Conservation (phyloP, 2,888 invertebrate genomes). For the Mimas tiliae region DNA sequence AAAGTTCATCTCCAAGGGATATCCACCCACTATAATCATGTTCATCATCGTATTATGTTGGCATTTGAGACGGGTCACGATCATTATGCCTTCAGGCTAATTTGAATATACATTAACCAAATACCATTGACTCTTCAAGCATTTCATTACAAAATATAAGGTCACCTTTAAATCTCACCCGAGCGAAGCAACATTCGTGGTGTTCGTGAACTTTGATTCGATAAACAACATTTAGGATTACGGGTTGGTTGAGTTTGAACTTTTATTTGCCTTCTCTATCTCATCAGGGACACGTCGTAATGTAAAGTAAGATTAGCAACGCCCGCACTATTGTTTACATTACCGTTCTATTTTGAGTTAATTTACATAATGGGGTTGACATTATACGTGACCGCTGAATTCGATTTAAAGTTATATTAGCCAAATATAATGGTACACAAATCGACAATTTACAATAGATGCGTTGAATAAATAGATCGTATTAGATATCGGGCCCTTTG, state of each 20-base stretch:
- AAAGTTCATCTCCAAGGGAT: slow-evolving; percentile 34
- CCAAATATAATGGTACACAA: slow-evolving; percentile 42
- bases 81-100: slow-evolving; percentile 39
- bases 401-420: slow-evolving; percentile 37
- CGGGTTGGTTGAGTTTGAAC: neutral
- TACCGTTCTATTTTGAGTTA: neutral
- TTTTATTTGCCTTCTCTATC: slow-evolving; percentile 23
- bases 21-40: slow-evolving; percentile 32
- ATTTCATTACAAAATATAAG: neutral
- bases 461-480: slow-evolving; percentile 51
- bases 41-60: slow-evolving; percentile 43
- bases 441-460: slow-evolving; percentile 47
- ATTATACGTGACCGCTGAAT: slow-evolving; percentile 34
- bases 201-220: slow-evolving; percentile 18
- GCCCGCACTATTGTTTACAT: slow-evolving; percentile 7
- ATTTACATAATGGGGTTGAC: slow-evolving; percentile 18
- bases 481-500: slow-evolving; percentile 47
- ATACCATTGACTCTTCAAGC: slow-evolving; percentile 13
- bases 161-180: slow-evolving; percentile 6
- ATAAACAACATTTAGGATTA: slow-evolving; percentile 5
- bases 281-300: slow-evolving; percentile 22
- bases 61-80: slow-evolving; percentile 52
- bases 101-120: slow-evolving; percentile 32
- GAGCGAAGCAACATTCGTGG: neutral
- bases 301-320: slow-evolving; percentile 18